These are phyloP conservation scores for Premnoplex brunnescens DNA, from an alignment of 2,797 vertebrate genomes.

Conservation along the genomic window DNA sequence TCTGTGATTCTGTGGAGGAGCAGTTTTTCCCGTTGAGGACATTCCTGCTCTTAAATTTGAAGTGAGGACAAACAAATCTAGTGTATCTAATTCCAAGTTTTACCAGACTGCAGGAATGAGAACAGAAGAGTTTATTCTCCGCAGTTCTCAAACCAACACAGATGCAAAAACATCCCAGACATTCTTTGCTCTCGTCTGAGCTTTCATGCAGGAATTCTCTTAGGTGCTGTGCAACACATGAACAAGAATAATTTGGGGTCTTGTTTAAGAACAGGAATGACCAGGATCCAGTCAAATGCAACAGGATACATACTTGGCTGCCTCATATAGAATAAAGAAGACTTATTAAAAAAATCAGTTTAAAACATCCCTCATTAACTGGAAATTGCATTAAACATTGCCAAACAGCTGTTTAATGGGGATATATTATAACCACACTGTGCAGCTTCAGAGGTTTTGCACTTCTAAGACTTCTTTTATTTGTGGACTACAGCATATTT, in stretches of 20 bases:
- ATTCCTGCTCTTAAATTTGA: neutral
- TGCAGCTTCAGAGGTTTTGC: constrained; percentile 41
- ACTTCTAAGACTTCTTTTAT: constrained; percentile 51
- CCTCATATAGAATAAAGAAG: neutral
- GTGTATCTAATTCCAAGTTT: neutral
- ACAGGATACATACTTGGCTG: neutral
- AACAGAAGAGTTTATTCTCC: neutral
- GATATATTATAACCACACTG: neutral
- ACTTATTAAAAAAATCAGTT: neutral
- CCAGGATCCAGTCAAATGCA: neutral
- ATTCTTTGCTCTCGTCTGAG: neutral
- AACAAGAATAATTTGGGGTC: neutral
- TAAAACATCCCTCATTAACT: constrained; percentile 34
- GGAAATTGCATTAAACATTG: neutral
- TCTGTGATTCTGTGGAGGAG: neutral
- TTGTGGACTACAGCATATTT: neutral
- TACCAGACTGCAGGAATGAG: neutral
- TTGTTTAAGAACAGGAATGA: neutral
- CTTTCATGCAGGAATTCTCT: neutral
- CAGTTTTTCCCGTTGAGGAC: neutral
- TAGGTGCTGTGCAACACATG: neutral
- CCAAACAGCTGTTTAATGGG: constrained; percentile 49
- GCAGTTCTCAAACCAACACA: neutral
- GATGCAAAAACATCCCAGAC: neutral
- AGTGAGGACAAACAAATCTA: neutral